Conservation (phyloP, 2,888 invertebrate genomes). For the Phoenoteleia sp. region DNA sequence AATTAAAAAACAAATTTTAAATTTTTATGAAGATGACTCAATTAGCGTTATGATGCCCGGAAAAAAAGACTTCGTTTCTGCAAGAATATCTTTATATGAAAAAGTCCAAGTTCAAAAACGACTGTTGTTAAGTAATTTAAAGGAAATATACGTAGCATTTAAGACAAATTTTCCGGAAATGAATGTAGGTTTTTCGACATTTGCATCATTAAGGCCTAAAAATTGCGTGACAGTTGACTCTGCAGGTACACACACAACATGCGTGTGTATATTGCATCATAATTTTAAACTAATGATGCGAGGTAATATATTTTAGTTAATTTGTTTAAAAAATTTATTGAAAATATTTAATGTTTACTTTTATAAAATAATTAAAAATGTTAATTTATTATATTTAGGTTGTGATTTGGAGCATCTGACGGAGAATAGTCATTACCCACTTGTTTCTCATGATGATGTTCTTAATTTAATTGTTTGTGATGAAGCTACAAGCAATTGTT, state of each 20-base stretch:
- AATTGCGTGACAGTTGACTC: background rate
- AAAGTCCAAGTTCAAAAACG: constrained; percentile 59
- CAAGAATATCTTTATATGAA: constrained; percentile 44
- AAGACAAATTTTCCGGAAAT: background rate
- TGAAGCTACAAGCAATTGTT: constrained; percentile 21
- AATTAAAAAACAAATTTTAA: constrained; percentile 18
- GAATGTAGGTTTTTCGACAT: constrained; percentile 26
- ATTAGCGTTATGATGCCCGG: constrained; percentile 38
- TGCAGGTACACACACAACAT: constrained; percentile 27
- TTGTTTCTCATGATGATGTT: constrained; percentile 31
- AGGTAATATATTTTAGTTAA: constrained; percentile 14
- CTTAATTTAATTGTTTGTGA: constrained; percentile 13
- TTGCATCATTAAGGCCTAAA: constrained; percentile 37
- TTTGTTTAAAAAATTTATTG: background rate
- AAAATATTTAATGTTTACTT: background rate
- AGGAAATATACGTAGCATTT: constrained; percentile 56
- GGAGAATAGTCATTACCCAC: background rate
- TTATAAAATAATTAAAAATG: background rate
- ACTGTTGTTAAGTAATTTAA: constrained; percentile 62
- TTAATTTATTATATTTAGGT: background rate
- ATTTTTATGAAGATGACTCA: constrained; percentile 35
- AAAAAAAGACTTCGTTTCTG: constrained; percentile 70
- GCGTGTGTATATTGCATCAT: constrained; percentile 38
- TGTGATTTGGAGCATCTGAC: constrained; percentile 7
- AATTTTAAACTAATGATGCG: constrained; percentile 23